phyloP scores from a whole-genome alignment of 2,888 invertebrate species.

The Tetramorium bicarinatum region DNA sequence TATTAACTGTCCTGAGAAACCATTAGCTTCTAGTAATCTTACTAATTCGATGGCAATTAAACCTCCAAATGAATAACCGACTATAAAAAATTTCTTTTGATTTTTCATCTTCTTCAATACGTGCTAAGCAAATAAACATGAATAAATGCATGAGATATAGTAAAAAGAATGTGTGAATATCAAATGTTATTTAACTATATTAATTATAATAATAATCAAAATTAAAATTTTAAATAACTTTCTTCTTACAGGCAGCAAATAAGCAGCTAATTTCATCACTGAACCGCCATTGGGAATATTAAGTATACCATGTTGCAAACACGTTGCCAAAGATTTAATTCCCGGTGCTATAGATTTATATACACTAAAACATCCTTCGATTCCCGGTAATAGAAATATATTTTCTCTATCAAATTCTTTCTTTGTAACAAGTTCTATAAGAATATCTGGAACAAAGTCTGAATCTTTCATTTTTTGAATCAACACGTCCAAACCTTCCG shows the following conservation, averaged over 20 bases:
- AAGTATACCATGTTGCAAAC: slow-evolving; percentile 71
- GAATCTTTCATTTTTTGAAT: neutral
- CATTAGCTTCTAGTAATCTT: too few species aligned
- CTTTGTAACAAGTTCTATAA: slow-evolving; percentile 73
- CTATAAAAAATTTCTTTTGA: too few species aligned
- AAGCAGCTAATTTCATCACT: slow-evolving; percentile 24
- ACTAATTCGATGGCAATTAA: too few species aligned
- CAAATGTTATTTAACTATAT: neutral
- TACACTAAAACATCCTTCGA: slow-evolving; percentile 83
- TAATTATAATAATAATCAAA: neutral
- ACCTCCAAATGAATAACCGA: too few species aligned
- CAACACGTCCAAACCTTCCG: slow-evolving; percentile 17
- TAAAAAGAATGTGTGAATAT: neutral
- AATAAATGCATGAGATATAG: too few species aligned
- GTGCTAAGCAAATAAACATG: too few species aligned
- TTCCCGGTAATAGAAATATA: slow-evolving; percentile 84
- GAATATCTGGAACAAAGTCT: slow-evolving; percentile 62
- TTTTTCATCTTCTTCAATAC: too few species aligned
- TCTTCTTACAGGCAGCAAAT: slow-evolving; percentile 47
- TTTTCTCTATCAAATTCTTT: slow-evolving; percentile 69
- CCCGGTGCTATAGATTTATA: slow-evolving; percentile 80
- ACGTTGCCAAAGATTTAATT: slow-evolving; percentile 81
- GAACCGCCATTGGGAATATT: neutral
- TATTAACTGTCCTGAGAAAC: too few species aligned
- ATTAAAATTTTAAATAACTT: neutral